Evolutionary conservation across 2,113 vertebrate species (phyloP).

Genomic region (Heliornis fulica): DNA sequence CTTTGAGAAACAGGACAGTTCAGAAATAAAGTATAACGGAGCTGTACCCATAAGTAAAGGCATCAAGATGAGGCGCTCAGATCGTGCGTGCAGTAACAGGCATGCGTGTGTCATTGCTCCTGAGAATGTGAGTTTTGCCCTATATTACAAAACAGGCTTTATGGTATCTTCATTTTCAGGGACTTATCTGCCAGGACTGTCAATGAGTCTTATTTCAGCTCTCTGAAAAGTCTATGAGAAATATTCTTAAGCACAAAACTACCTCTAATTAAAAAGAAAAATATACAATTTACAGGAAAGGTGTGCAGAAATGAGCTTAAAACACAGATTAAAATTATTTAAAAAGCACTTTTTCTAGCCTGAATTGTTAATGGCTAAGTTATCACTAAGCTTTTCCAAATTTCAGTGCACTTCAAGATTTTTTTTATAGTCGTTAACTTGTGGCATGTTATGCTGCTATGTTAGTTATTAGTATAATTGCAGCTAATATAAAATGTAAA

Average conservation of each 20-base stretch:
- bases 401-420: no score
- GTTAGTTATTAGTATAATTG: neutral
- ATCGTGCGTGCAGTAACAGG: neutral
- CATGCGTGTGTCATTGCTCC: rapidly evolving
- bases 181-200: neutral
- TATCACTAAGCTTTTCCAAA: neutral
- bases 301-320: neutral
- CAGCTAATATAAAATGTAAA: neutral
- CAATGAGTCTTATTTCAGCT: neutral
- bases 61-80: neutral
- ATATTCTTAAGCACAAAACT: neutral
- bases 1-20: neutral
- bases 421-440: neutral
- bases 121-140: neutral
- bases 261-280: neutral
- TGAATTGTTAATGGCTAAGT: neutral
- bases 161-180: neutral
- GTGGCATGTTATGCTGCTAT: neutral
- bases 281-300: neutral
- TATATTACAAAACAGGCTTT: neutral
- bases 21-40: neutral
- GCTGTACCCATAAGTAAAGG: neutral
- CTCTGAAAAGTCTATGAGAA: neutral
- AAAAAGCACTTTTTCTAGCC: neutral
- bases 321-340: neutral